Evolutionary conservation across 2,888 invertebrate species (phyloP).

Genomic region (Schizotus pectinicornis): DNA sequence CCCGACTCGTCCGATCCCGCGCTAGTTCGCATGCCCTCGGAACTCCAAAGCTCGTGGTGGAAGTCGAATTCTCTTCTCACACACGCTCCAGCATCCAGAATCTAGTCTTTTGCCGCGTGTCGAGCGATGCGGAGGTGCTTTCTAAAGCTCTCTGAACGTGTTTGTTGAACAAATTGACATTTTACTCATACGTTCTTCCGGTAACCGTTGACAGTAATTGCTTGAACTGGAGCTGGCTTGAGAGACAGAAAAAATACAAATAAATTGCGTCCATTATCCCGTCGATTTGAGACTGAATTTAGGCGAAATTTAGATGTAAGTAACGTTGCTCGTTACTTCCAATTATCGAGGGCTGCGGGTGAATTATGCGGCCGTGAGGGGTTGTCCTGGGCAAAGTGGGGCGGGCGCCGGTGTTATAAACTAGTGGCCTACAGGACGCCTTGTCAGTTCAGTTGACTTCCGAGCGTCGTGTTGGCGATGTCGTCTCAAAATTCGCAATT

Average conservation of each 20-base stretch:
- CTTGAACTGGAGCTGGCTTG: too few species aligned
- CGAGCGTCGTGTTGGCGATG: constrained; percentile 35
- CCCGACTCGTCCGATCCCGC: constrained; percentile 34
- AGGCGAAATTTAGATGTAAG: too few species aligned
- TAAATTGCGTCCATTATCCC: too few species aligned
- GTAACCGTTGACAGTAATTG: too few species aligned
- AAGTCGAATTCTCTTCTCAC: constrained; percentile 47
- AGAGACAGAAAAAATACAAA: too few species aligned
- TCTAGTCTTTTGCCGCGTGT: constrained; percentile 48
- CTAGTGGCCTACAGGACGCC: constrained; percentile 37
- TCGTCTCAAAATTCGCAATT: constrained; percentile 12
- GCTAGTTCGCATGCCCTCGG: constrained; percentile 57
- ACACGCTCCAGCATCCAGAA: constrained; percentile 49
- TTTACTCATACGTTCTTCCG: too few species aligned
- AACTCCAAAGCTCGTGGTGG: constrained; percentile 59
- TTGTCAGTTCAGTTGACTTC: constrained; percentile 41
- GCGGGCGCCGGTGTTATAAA: constrained; percentile 37
- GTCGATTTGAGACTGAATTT: too few species aligned
- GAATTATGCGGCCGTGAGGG: constrained; percentile 38
- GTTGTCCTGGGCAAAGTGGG: constrained; percentile 35
- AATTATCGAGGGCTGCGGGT: constrained; percentile 27
- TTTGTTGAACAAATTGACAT: constrained; percentile 10
- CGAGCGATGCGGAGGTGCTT: constrained; percentile 25
- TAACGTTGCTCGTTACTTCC: not conserved
- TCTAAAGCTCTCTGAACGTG: constrained; percentile 8